phyloP scores from a whole-genome alignment of 1,140 invertebrate species.

The Drosophila rufa region DNA sequence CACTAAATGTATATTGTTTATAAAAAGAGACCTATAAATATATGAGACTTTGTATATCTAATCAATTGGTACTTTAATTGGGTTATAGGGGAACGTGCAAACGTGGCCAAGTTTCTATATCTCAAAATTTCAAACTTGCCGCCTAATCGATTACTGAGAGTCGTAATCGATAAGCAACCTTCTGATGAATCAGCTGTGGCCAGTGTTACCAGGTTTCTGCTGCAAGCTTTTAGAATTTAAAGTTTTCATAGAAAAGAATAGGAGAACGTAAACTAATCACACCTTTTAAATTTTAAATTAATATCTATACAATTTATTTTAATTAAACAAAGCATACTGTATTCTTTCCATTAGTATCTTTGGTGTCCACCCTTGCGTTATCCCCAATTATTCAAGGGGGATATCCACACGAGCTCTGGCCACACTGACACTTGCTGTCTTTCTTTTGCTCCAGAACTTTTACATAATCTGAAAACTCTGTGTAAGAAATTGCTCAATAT shows the following conservation, averaged over 20 bases:
- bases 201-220: neutral
- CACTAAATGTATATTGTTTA: conserved; percentile 64
- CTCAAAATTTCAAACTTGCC: neutral
- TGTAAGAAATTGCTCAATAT: conserved; percentile 66
- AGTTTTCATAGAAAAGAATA: neutral
- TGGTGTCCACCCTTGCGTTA: neutral
- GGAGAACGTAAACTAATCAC: neutral
- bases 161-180: neutral
- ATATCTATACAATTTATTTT: neutral
- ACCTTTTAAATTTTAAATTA: neutral
- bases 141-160: conserved; percentile 10
- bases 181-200: neutral
- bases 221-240: neutral
- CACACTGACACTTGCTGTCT: conserved; percentile 22
- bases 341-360: neutral
- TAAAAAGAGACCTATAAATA: conserved; percentile 49
- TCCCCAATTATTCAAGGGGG: neutral
- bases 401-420: neutral
- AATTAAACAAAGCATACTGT: no score
- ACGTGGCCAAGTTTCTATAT: conserved; percentile 5
- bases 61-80: neutral
- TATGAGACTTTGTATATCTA: conserved; percentile 42
- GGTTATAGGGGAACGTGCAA: neutral
- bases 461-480: conserved; percentile 78
- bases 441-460: conserved; percentile 72